Evolutionary conservation across 1,140 invertebrate species (phyloP), one percentile per base, ranked within the genome.

Genomic region (Asobara japonica): DNA sequence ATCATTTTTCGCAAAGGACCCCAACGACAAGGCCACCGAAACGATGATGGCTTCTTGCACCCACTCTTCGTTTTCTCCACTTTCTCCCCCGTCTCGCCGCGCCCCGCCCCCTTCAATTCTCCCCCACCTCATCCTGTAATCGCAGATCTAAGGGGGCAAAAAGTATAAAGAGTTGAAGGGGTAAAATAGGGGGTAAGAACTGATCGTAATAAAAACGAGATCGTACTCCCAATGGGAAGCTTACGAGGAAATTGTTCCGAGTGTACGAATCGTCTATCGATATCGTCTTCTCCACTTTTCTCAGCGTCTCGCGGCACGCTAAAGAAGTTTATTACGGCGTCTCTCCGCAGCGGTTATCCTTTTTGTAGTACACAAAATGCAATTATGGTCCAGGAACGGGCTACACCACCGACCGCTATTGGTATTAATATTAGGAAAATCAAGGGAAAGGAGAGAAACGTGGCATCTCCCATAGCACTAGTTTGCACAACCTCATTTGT

Each of bases 141-240:
- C 56, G 68, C 30, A 33, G 68, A 8, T 62, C 64, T 11, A 45
- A 13, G 38, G 33, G 13, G 41, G 41, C 18, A 45, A 41, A 41
- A 41, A 11, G 36, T 29, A 36, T 45, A 45, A 45, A 30, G 30
- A 11, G 3, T 27, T 10, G 30, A 27, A 33, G 51, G 18, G n/a
- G 45, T 45, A 16, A 16, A 31, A 30, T 7, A 7, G 48, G 48
- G 77, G 75, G 69, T 51, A 65, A 61, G 71, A 77, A 76, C 62
- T 64, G 74, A 29, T 77, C 33, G 73, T 76, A 77, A 76, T 76
- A 78, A 76, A 78, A 76, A 66, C 38, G 69, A 74, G 64, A 78
- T 74, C 65, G 69, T 71, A 73, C 27, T 70, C 31, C 72, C 67
- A 25, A 20, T 68, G 73, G 66, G 48, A 31, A 73, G 72, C 72